A percentile compares a stretch with the other conserved stretches of the same genome.
Evolutionary conservation across 2,113 vertebrate genomes (phyloP).

Genomic region (Festucalex cinctus): DNA sequence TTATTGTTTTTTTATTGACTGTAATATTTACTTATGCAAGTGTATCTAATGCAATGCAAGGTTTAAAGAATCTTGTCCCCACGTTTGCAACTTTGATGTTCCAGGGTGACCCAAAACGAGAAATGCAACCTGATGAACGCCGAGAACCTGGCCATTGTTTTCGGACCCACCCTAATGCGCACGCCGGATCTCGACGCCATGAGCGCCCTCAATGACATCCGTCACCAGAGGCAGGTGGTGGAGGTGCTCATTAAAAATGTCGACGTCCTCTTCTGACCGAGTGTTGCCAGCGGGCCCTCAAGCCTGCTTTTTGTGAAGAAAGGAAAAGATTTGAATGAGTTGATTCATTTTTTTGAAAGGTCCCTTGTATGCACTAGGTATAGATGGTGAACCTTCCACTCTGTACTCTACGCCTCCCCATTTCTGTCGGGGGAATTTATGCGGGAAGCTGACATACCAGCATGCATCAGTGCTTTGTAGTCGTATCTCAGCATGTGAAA

Average conservation of each 20-base stretch:
- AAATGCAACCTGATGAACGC: conserved; percentile 97
- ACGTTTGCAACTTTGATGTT: background rate
- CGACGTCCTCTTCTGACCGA: conserved; percentile 87
- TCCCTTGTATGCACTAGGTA: conserved; percentile 65
- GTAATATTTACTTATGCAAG: no score
- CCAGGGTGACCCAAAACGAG: conserved; percentile 91
- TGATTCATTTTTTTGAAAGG: conserved; percentile 34
- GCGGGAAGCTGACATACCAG: conserved; percentile 65
- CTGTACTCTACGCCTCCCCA: conserved; percentile 81
- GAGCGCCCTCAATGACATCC: conserved; percentile 93
- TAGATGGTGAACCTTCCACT: conserved; percentile 79
- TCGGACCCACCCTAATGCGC: conserved; percentile 95
- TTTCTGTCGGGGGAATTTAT: conserved; percentile 84
- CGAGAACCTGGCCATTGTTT: conserved; percentile 96
- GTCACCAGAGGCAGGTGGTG: conserved; percentile 98
- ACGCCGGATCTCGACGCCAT: conserved; percentile 89
- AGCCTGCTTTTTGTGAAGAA: conserved; percentile 57
- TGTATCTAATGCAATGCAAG: no score
- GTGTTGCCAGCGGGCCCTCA: conserved; percentile 71
- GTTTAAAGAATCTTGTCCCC: no score
- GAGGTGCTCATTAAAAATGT: conserved; percentile 97
- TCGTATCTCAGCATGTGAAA: conserved; percentile 79
- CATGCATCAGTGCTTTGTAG: conserved; percentile 70
- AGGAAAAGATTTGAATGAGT: conserved; percentile 71
- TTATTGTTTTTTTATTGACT: no score